phyloP scores from a whole-genome alignment of 2,888 invertebrate species.

The Adineta ricciae region DNA sequence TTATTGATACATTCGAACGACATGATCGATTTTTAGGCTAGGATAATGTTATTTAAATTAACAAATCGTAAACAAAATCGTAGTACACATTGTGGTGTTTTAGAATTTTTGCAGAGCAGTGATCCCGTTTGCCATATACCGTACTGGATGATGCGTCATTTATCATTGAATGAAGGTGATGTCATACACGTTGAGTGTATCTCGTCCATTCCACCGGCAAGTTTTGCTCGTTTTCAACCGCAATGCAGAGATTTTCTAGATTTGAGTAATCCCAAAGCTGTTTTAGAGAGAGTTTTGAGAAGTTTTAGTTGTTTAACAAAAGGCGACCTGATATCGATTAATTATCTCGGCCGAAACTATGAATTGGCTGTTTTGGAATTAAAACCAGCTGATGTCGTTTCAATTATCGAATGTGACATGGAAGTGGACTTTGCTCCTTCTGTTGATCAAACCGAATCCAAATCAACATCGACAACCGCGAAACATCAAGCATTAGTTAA shows the following conservation, averaged over 20 bases:
- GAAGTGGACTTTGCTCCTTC: conserved; percentile 96
- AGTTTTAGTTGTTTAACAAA: conserved; percentile 92
- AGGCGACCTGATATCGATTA: conserved; percentile 91
- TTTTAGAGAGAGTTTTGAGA: conserved; percentile 74
- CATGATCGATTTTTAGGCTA: neutral
- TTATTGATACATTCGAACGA: too few species aligned
- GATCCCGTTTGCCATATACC: conserved; percentile 26
- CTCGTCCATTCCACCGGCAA: conserved; percentile 35
- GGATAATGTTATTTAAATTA: conserved; percentile 29
- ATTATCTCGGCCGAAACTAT: conserved; percentile 79
- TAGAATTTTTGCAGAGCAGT: conserved; percentile 29
- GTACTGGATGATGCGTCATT: conserved; percentile 31
- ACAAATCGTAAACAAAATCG: conserved; percentile 21
- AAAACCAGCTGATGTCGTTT: conserved; percentile 84
- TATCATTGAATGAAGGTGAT: conserved; percentile 29
- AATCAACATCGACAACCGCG: neutral
- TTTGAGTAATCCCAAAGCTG: conserved; percentile 25
- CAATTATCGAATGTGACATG: conserved; percentile 98
- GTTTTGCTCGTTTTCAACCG: conserved; percentile 30
- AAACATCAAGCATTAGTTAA: neutral
- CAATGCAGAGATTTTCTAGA: conserved; percentile 33
- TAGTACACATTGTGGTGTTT: conserved; percentile 33
- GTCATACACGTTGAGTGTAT: conserved; percentile 17
- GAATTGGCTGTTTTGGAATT: conserved; percentile 91
- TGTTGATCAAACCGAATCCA: conserved; percentile 62